These are phyloP conservation scores for Spermophilus dauricus DNA, from an alignment of 2,113 vertebrate species.

Conservation along the genomic window DNA sequence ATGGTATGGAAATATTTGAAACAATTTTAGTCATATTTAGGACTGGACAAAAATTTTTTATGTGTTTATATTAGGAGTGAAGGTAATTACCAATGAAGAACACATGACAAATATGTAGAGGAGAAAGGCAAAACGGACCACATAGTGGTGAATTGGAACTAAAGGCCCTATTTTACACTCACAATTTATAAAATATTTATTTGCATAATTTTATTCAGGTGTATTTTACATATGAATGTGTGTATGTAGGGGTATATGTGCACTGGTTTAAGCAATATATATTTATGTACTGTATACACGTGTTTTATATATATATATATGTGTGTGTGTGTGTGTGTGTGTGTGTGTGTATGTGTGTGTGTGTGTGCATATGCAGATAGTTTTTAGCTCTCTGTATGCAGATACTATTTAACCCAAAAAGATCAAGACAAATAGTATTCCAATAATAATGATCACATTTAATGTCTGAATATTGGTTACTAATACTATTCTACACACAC, in stretches of 20 bases:
- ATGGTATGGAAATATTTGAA: neutral
- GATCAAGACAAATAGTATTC: neutral
- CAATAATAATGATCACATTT: neutral
- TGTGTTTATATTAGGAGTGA: neutral
- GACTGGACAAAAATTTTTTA: neutral
- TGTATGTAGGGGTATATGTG: neutral
- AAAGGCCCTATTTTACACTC: neutral
- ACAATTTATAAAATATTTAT: neutral
- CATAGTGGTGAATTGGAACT: neutral
- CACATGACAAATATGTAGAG: neutral
- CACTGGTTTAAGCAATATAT: neutral
- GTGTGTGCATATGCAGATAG: neutral
- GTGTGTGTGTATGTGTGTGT: neutral
- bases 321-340: neutral
- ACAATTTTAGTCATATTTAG: neutral
- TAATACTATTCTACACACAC: neutral
- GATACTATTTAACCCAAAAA: neutral
- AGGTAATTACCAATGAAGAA: neutral
- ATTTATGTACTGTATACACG: neutral
- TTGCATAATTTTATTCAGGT: neutral
- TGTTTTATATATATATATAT: neutral
- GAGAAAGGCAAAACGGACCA: neutral
- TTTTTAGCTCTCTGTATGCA: neutral
- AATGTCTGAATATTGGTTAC: neutral
- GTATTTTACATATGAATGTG: neutral